phyloP scores from a whole-genome alignment of 2,888 invertebrate species.

The Mesodorylaimus sp. region DNA sequence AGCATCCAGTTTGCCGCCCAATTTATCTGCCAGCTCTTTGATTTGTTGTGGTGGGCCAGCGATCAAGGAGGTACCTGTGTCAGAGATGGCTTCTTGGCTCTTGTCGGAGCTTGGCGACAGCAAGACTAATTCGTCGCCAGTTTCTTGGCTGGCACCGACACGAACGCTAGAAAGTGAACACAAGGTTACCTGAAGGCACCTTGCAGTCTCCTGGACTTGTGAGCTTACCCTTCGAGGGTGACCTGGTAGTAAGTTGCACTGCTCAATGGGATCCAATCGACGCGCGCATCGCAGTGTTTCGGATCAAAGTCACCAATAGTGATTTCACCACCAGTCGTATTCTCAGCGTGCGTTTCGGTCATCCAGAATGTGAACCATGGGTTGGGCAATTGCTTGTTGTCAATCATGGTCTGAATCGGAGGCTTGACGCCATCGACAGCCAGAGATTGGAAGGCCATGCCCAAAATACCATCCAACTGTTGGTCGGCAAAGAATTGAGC shows the following conservation, averaged over 20 bases:
- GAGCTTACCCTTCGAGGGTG: constrained; percentile 14
- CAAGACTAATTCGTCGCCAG: too few relatives aligned
- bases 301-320: constrained; percentile 18
- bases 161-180: too few relatives aligned
- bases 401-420: constrained; percentile 33
- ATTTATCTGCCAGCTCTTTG: too few relatives aligned
- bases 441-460: constrained; percentile 34
- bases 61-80: constrained; percentile 8
- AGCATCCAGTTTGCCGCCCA: too few relatives aligned
- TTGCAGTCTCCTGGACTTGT: too few relatives aligned
- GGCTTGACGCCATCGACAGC: constrained; percentile 35
- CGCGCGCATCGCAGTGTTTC: constrained; percentile 15
- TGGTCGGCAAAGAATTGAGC: constrained; percentile 37
- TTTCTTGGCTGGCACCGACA: too few relatives aligned
- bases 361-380: constrained; percentile 15
- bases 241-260: constrained; percentile 17
- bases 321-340: constrained; percentile 11
- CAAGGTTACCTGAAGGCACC: too few relatives aligned
- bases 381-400: constrained; percentile 23
- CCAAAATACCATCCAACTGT: constrained; percentile 31
- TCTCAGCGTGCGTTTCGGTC: neutral
- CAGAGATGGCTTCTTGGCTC: constrained; percentile 2
- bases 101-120: too few relatives aligned
- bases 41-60: neutral
- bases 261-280: constrained; percentile 15